phyloP scores from a whole-genome alignment of 2,797 vertebrate species.

The Geotrypetes seraphini region DNA sequence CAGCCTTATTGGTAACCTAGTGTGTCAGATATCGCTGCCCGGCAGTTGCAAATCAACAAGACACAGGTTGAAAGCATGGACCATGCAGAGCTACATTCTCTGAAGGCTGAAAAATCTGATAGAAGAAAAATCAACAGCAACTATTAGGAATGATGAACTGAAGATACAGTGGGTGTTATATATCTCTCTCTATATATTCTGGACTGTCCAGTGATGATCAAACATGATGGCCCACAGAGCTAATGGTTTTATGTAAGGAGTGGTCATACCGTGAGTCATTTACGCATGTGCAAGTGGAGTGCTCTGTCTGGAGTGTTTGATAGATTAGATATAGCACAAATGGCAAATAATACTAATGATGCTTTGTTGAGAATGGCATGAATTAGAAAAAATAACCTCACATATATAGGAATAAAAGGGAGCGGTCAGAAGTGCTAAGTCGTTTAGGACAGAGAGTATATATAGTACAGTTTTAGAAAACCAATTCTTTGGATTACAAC shows the following conservation, averaged over 20 bases:
- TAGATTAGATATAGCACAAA: conserved; percentile 1
- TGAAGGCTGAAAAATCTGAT: not conserved
- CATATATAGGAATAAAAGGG: conserved; percentile 9
- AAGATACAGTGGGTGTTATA: not conserved
- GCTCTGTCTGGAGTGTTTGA: not conserved
- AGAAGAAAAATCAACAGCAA: not conserved
- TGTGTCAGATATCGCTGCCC: not conserved
- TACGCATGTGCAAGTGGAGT: too few relatives aligned
- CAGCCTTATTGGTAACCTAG: not conserved
- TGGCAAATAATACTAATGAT: too few relatives aligned
- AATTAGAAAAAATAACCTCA: not conserved
- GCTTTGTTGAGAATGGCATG: not conserved
- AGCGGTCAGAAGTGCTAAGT: not conserved
- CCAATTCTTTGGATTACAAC: too few relatives aligned
- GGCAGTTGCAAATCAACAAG: conserved; percentile 3
- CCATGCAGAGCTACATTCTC: not conserved
- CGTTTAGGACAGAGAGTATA: too few relatives aligned
- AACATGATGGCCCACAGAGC: not conserved
- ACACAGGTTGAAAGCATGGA: not conserved
- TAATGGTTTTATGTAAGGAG: not conserved
- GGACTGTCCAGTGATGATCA: conserved; percentile 1
- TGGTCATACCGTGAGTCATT: conserved; percentile 9
- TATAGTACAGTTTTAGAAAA: too few relatives aligned
- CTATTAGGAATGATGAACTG: conserved; percentile 3
- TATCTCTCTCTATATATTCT: not conserved